Conservation (phyloP, 2,888 invertebrate species). For the Drosophila imparisetae region DNA sequence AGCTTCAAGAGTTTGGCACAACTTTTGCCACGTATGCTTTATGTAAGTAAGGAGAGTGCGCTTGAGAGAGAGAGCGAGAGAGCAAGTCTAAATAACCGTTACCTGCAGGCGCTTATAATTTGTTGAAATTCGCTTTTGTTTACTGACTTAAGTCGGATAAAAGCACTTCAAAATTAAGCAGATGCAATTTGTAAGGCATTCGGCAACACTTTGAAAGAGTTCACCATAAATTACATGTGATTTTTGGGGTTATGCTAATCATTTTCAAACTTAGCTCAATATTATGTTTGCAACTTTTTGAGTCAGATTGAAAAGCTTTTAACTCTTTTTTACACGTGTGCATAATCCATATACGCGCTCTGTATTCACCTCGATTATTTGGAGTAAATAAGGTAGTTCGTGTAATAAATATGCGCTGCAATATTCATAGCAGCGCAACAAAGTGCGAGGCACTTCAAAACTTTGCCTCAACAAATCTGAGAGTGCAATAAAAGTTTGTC, state of each 20-base stretch:
- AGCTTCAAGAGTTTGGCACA: constrained; percentile 67
- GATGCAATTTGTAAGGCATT: neutral
- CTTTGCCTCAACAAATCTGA: constrained; percentile 27
- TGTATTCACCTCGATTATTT: neutral
- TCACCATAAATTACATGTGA: neutral
- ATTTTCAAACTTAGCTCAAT: neutral
- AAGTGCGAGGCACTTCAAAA: constrained; percentile 26
- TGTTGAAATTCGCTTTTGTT: constrained; percentile 41
- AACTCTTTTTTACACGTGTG: neutral
- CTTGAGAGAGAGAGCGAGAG: constrained; percentile 16
- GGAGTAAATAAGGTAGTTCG: constrained; percentile 5
- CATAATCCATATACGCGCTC: neutral
- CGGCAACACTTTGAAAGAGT: neutral
- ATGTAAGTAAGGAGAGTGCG: constrained; percentile 53
- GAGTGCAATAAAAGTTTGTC: constrained; percentile 56
- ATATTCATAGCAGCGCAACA: constrained; percentile 35
- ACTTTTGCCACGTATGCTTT: constrained; percentile 79
- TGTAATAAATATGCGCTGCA: constrained; percentile 39
- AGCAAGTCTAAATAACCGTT: constrained; percentile 30
- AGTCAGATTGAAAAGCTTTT: neutral
- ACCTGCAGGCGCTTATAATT: constrained; percentile 58
- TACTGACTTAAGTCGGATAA: constrained; percentile 27
- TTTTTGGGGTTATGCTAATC: neutral
- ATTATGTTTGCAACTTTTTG: neutral
- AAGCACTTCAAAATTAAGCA: constrained; percentile 15